phyloP scores from a whole-genome alignment of 2,888 invertebrate species.

The Caenorhabditis plicata region DNA sequence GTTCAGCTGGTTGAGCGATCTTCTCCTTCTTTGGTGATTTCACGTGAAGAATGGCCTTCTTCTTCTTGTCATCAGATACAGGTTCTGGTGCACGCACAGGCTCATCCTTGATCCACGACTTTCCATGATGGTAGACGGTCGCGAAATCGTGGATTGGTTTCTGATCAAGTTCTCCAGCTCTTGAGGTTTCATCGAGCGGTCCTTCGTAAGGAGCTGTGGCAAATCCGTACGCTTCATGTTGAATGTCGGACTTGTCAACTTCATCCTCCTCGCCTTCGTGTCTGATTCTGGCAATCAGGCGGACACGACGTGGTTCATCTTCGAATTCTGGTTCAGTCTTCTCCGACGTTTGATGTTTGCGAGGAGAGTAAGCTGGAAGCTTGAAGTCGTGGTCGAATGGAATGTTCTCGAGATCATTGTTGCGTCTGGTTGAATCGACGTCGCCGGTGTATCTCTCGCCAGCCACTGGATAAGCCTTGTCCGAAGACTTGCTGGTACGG shows the following conservation, averaged over 20 bases:
- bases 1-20: slow-evolving; percentile 11
- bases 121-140: slow-evolving; percentile 27
- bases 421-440: slow-evolving; percentile 7
- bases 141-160: slow-evolving; percentile 13
- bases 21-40: slow-evolving; percentile 17
- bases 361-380: slow-evolving; percentile 10
- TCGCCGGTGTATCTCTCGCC: slow-evolving; percentile 14
- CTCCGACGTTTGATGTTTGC: not conserved
- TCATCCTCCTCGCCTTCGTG: slow-evolving; percentile 17
- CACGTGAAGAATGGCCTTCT: not conserved
- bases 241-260: slow-evolving; percentile 9
- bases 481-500: too few species aligned
- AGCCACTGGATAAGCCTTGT: slow-evolving; percentile 8
- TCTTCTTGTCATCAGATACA: too few species aligned
- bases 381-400: slow-evolving; percentile 15
- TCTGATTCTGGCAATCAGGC: slow-evolving; percentile 1
- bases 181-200: slow-evolving; percentile 9
- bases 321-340: not conserved
- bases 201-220: slow-evolving; percentile 7
- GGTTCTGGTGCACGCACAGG: too few species aligned
- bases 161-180: slow-evolving; percentile 7
- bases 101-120: slow-evolving; percentile 12
- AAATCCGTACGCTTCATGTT: slow-evolving; percentile 2
- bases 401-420: slow-evolving; percentile 12
- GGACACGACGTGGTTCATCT: not conserved